Evolutionary conservation across 2,113 vertebrate species (phyloP).

Genomic region (Caranx melampygus): DNA sequence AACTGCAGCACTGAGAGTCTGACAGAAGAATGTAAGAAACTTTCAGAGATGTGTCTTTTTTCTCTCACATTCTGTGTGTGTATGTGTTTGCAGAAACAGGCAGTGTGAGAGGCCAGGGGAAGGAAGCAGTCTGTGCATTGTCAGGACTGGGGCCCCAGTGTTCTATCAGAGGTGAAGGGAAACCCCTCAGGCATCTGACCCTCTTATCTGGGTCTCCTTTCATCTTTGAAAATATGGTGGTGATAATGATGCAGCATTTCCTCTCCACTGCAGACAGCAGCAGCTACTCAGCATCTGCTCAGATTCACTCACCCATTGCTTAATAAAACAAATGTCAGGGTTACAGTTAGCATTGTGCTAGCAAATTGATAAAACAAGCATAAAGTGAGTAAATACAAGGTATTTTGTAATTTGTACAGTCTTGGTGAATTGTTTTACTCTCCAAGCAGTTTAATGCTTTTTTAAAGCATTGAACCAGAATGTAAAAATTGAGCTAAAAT

Average conservation of each 20-base stretch:
- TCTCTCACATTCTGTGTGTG: not conserved
- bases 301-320: not conserved
- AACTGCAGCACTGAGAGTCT: constrained; percentile 24
- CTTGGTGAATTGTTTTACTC: too few species aligned
- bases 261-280: constrained; percentile 11
- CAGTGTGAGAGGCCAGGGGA: not conserved
- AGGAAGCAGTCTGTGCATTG: constrained; percentile 32
- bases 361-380: too few species aligned
- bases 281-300: constrained; percentile 7
- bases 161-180: constrained; percentile 58
- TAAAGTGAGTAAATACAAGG: too few species aligned
- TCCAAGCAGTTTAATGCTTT: too few species aligned
- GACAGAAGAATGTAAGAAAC: not conserved
- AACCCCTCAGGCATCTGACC: constrained; percentile 39
- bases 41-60: not conserved
- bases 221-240: constrained; percentile 25
- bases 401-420: too few species aligned
- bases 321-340: not conserved
- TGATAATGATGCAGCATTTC: constrained; percentile 35
- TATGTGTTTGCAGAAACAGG: not conserved
- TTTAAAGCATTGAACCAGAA: too few species aligned
- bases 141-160: constrained; percentile 25
- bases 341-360: too few species aligned
- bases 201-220: constrained; percentile 23
- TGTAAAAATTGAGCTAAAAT: too few species aligned